Base-by-base conservation (phyloP, 2,888 invertebrate species). In the Lepidochrysops patricia region DNA sequence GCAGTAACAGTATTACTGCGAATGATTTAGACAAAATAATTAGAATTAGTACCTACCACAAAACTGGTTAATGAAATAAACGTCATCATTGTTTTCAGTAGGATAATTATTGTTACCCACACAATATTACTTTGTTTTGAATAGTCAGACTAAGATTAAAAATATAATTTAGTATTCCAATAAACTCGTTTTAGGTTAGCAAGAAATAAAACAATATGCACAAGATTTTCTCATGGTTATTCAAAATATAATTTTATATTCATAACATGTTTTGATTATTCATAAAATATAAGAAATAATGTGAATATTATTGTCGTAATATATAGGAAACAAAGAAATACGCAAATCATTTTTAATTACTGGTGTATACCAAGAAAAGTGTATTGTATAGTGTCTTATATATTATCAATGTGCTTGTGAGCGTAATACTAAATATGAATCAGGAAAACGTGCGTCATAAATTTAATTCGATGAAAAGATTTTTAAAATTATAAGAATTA, bases 281-380 rank as follows among this genome's bases (percentile, higher is more conserved):
- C 32, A 52, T 54, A 32, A 54, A 54, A 54, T 32, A 32, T 12
- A 32, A 54, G 32, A 54, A 54, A 19, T 12, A 54, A 54, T 32
- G 32, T 52, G 32, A 54, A 54, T 54, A 54, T 32, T 52, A 52
- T 26, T 52, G 27, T 52, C 52, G 23, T 52, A 26, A 23, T 52
- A 27, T 13, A 27, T 13, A 26, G 27, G 32, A 54, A 54, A 54
- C 32, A 54, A 54, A 54, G 54, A 54, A 32, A 54, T 54, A 52
- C 52, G 52, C 52, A 52, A 52, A 27, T 52, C 27, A 27, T 52
- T 52, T 34, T 52, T 52, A 52, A 52, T 52, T 52, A 52, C 52
- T 27, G 27, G 52, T 50, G 13, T 52, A 52, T 52, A 52, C 27
- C n/a, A 27, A 27, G 52, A 52, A 52, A 52, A 27, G 15, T 7